phyloP scores from a whole-genome alignment of 2,888 invertebrate genomes.

The Mythimna lalbum region DNA sequence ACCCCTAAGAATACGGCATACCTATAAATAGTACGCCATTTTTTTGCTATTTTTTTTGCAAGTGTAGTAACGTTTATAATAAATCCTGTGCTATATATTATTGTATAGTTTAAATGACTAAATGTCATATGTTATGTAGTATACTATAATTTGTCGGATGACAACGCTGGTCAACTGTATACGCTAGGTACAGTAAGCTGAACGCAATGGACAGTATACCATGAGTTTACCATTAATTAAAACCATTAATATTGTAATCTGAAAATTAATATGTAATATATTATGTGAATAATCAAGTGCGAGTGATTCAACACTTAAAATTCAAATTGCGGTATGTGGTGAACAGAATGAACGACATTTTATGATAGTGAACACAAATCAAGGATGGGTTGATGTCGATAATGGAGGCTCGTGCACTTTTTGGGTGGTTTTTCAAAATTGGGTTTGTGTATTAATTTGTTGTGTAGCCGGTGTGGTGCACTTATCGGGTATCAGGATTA shows the following conservation, averaged over 20 bases:
- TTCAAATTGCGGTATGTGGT: background rate
- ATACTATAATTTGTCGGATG: too few species aligned
- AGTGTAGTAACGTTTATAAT: too few species aligned
- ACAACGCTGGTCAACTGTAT: background rate
- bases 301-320: background rate
- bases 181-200: too few species aligned
- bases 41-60: too few species aligned
- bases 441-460: slow-evolving; percentile 49
- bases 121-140: too few species aligned
- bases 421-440: slow-evolving; percentile 50
- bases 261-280: background rate
- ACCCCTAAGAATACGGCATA: too few species aligned
- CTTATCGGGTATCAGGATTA: slow-evolving; percentile 16
- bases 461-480: slow-evolving; percentile 56
- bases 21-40: too few species aligned
- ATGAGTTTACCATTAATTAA: background rate
- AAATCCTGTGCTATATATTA: too few species aligned
- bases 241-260: too few species aligned
- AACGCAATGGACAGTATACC: too few species aligned
- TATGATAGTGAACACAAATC: background rate
- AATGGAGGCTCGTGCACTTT: slow-evolving; percentile 23
- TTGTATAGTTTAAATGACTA: too few species aligned
- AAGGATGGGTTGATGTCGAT: background rate
- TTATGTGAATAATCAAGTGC: background rate
- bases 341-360: background rate